Base-by-base conservation (phyloP, 1,140 invertebrate genomes). In the Ceratosolen fusciceps region DNA sequence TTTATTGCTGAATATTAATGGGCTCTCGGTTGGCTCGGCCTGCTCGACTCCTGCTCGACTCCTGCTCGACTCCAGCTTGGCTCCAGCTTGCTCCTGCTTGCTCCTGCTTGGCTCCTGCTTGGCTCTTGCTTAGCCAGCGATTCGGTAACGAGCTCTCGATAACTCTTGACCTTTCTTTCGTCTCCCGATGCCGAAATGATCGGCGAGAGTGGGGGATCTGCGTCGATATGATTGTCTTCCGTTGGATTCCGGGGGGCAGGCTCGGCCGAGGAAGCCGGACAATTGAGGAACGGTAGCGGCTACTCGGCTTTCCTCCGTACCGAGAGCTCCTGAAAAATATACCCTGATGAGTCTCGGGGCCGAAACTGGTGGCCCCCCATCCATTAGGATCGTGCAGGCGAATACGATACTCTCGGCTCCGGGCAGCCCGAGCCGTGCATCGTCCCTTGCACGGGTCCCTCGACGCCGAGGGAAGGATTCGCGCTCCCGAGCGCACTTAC, bases 401-500 rank as follows among this genome's bases (percentile, higher is more conserved):
- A 62, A 62, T 34, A 14, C 21, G 26, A 62, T 62, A 62, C 60
- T 24, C 31, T 19, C 16, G 60, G 19, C 56, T 4, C 1, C 14
- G 31, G 24, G 21, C 49, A 52, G 3, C 49, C 49, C 49, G 12
- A 4, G 49, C 49, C 5, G 9, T 19, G 77, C 73, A 77, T 77
- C 56, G 73, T 77, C 0, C 29, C 16, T 26, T 26, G 60, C 79
- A 68, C 67, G 73, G 26, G n/a, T 21, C 1, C 7, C 24, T 16
- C 26, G 24, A 21, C 68, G 47, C 24, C 47, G 26, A 49, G n/a
- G 43, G 39, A 8, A 73, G 77, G 39, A 77, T 73, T 75, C 80
- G 67, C 68, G 31, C 34, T 43, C 65, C 65, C 37, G 68, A 79
- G 79, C 62, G 76, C 76, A 76, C 77, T 82, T 80, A 80, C 81